Evolutionary conservation across 2,888 invertebrate species (phyloP).

Genomic region (Empis livida): DNA sequence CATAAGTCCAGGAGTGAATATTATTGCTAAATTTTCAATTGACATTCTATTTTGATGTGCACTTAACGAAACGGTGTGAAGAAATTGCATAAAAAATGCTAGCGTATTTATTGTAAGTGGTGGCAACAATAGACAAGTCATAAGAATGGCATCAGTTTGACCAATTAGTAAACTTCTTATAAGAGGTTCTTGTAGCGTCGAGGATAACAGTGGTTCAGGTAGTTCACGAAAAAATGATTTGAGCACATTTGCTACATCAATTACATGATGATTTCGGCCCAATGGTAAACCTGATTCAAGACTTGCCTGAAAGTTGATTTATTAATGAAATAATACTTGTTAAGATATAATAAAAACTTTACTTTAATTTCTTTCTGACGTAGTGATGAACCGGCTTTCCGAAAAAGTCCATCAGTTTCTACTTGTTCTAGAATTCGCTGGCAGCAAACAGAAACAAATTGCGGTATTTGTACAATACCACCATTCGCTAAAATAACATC

Average conservation of each 20-base stretch:
- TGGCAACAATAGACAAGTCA: constrained; percentile 59
- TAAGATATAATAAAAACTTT: constrained; percentile 18
- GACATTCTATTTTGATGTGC: constrained; percentile 72
- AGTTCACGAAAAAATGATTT: constrained; percentile 76
- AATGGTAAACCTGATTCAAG: constrained; percentile 60
- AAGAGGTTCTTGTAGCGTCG: constrained; percentile 56
- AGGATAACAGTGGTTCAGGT: constrained; percentile 72
- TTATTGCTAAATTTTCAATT: constrained; percentile 67
- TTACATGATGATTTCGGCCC: constrained; percentile 58
- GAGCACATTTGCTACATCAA: constrained; percentile 74
- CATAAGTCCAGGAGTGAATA: constrained; percentile 78
- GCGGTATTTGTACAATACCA: constrained; percentile 56
- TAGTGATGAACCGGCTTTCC: constrained; percentile 74
- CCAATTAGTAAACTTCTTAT: constrained; percentile 50
- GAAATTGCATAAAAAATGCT: constrained; percentile 62
- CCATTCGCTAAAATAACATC: constrained; percentile 52
- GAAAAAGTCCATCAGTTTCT: constrained; percentile 70
- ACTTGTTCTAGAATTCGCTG: constrained; percentile 53
- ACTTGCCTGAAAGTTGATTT: constrained; percentile 39
- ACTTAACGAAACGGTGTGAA: constrained; percentile 43
- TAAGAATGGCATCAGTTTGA: constrained; percentile 45
- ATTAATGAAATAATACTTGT: constrained; percentile 4
- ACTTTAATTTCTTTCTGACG: constrained; percentile 74
- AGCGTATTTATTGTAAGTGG: constrained; percentile 63
- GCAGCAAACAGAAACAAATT: constrained; percentile 58